Evolutionary conservation across 1,140 invertebrate genomes (phyloP), one percentile per base, ranked within the genome.

Genomic region (Cecropterus lyciades): DNA sequence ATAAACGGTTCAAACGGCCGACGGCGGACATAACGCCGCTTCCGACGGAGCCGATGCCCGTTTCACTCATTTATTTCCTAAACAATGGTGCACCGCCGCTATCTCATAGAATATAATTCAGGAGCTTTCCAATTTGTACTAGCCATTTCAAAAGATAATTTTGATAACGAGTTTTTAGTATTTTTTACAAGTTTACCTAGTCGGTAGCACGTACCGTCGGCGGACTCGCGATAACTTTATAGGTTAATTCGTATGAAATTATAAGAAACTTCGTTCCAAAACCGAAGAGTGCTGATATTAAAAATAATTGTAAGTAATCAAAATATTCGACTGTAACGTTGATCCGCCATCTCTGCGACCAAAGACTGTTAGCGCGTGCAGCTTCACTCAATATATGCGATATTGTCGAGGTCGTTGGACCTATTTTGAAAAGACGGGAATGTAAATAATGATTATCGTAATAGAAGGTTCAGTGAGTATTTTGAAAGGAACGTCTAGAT

Each of bases 151-250:
- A 6, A 53, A 5, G n/a, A 17, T 53, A 16, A 53, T 53, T 53
- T 53, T 53, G 14, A 53, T 40, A 55, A n/a, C 33, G 30, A 10
- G 15, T 76, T 76, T 79, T 71, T 70, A 57, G 55, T 76, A 71
- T 75, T 74, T 76, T 79, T 6, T 75, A 79, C 69, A 70, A 53
- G 55, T 72, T 69, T 75, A 79, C 68, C 20, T 20, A 20, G 20
- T 20, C 70, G 24, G 20, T 78, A 72, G 75, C 46, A 63, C 70
- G 75, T 72, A 75, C 59, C 49, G 37, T 33, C 14, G 16, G 40
- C 15, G 33, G 30, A 37, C 27, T 40, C 15, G 27, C 27, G 16
- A 37, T 53, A 37, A 37, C 49, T 52, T 10, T 33, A 15, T 52
- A 52, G 14, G 15, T 53, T 37, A 11, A 15, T 52, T 6, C 27